A percentile compares a stretch with the other conserved stretches of the same genome.
These are phyloP conservation scores for Metopolophium dirhodum DNA, from an alignment of 1,140 invertebrate genomes.

Conservation along the genomic window DNA sequence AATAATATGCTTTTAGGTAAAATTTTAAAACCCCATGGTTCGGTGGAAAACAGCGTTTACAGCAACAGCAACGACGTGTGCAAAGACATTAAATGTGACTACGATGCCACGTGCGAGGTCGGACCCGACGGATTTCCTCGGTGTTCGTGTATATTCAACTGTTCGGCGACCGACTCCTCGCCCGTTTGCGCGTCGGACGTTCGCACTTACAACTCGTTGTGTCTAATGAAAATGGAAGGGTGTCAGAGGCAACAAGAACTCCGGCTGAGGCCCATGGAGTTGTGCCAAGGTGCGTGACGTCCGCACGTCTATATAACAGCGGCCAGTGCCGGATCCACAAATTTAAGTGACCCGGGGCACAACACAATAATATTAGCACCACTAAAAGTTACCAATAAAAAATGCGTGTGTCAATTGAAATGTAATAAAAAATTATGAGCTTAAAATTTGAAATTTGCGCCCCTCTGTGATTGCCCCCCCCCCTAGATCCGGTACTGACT, in stretches of 20 bases:
- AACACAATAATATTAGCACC: no score
- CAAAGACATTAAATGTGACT: constrained; percentile 82
- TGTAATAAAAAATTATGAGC: no score
- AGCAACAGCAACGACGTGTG: constrained; percentile 71
- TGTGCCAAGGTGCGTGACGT: constrained; percentile 75
- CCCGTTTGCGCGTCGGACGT: constrained; percentile 86
- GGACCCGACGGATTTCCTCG: constrained; percentile 77
- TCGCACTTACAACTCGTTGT: constrained; percentile 79
- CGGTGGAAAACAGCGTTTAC: constrained; percentile 51
- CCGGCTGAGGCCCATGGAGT: constrained; percentile 76
- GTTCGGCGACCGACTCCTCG: constrained; percentile 66
- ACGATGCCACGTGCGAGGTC: constrained; percentile 81
- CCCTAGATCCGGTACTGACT: no score
- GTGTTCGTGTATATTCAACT: constrained; percentile 79
- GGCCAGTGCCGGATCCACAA: no score
- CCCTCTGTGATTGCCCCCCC: no score
- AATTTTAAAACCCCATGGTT: constrained; percentile 2
- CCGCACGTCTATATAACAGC: no score
- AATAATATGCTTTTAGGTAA: not conserved
- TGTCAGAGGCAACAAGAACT: constrained; percentile 85
- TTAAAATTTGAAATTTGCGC: no score
- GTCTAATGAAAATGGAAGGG: constrained; percentile 84
- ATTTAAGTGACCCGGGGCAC: no score
- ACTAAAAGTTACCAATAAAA: no score
- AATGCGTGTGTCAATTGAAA: no score